phyloP scores from a whole-genome alignment of 1,140 invertebrate species.

The Streblospio benedicti region DNA sequence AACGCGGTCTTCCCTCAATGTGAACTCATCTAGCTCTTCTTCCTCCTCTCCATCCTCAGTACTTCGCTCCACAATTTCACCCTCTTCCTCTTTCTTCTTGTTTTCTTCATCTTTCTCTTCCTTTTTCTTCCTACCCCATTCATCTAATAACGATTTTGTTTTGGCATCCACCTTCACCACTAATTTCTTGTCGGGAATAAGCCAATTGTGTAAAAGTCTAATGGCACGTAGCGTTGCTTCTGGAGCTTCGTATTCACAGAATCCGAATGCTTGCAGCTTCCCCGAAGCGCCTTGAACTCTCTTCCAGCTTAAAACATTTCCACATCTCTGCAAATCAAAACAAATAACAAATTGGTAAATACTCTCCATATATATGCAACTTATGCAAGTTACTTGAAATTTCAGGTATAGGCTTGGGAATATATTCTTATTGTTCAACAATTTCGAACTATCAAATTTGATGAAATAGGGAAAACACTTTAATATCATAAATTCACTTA shows the following conservation, averaged over 20 bases:
- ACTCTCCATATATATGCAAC: too few relatives aligned
- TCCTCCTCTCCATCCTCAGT: conserved; percentile 12
- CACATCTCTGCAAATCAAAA: conserved; percentile 55
- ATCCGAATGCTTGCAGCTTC: conserved; percentile 80
- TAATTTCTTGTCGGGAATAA: conserved; percentile 85
- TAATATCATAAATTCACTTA: too few relatives aligned
- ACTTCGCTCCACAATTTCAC: conserved; percentile 24
- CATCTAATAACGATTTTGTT: conserved; percentile 85
- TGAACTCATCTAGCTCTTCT: conserved; percentile 39
- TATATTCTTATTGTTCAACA: too few relatives aligned
- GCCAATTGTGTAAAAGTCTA: conserved; percentile 82
- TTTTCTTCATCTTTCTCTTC: conserved; percentile 49
- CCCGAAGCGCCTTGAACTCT: conserved; percentile 74
- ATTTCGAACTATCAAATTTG: too few relatives aligned
- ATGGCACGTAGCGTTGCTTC: conserved; percentile 91
- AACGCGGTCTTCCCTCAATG: conserved; percentile 43
- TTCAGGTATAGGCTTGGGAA: too few relatives aligned
- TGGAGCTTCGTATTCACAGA: conserved; percentile 91
- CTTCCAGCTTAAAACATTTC: conserved; percentile 92
- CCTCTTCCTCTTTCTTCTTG: conserved; percentile 40
- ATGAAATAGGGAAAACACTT: too few relatives aligned
- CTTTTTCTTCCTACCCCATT: conserved; percentile 58
- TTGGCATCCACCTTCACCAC: conserved; percentile 97
- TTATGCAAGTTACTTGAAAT: too few relatives aligned
- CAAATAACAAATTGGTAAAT: too few relatives aligned